A percentile compares a stretch with the other conserved stretches of the same genome.
phyloP scores from a whole-genome alignment of 2,113 vertebrate genomes.

The Crotalus tigris region DNA sequence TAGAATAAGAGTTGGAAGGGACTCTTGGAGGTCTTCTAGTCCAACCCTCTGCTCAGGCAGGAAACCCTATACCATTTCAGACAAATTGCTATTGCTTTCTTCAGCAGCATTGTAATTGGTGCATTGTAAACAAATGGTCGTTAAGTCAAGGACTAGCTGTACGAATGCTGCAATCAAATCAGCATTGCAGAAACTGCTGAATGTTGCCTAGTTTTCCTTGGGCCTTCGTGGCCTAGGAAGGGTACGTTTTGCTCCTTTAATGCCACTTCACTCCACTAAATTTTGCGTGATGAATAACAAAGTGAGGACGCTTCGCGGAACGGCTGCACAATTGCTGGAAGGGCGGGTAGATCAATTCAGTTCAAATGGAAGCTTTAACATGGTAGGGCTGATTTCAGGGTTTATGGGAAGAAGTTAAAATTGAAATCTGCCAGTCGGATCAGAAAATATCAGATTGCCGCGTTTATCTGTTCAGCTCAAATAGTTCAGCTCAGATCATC shows the following conservation, averaged over 20 bases:
- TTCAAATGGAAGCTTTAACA: slow-evolving; percentile 39
- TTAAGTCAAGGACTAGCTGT: background rate
- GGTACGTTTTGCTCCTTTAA: background rate
- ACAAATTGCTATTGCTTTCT: background rate
- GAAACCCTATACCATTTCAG: too few species aligned
- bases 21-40: too few species aligned
- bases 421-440: slow-evolving; percentile 21
- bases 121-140: background rate
- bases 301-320: slow-evolving; percentile 28
- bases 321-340: slow-evolving; percentile 32
- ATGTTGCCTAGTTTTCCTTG: background rate
- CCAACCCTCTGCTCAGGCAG: too few species aligned
- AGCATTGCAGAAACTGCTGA: background rate
- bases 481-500: slow-evolving; percentile 19
- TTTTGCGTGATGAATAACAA: background rate
- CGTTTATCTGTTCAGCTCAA: slow-evolving; percentile 26
- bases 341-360: slow-evolving; percentile 48
- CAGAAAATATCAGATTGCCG: slow-evolving; percentile 39
- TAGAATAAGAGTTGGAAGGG: too few species aligned
- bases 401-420: slow-evolving; percentile 22
- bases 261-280: background rate
- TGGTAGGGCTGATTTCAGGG: slow-evolving; percentile 21
- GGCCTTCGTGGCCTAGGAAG: background rate
- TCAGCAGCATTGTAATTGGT: background rate
- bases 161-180: background rate